Percentiles rank a stretch among this genome's conserved stretches.
Evolutionary conservation across 2,888 invertebrate species (phyloP).

Genomic region (Cristatella mucedo): DNA sequence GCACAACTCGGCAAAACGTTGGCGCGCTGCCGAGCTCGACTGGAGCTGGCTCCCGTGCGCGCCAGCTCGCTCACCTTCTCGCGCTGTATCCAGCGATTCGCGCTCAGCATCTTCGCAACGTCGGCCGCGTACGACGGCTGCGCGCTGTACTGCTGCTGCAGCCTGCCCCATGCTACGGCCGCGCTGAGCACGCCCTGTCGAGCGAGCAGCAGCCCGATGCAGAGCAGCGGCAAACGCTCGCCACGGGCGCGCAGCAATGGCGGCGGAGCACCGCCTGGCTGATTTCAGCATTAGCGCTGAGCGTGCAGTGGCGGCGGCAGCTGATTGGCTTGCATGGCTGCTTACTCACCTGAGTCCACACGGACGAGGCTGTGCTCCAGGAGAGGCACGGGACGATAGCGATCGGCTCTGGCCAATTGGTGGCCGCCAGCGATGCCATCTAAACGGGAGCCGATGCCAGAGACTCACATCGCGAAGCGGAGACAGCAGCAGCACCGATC

Average conservation of each 20-base stretch:
- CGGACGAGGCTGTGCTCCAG: conserved; percentile 89
- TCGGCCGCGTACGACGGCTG: too few relatives aligned
- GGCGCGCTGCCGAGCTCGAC: too few relatives aligned
- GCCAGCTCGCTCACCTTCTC: too few relatives aligned
- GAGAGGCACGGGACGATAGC: conserved; percentile 86
- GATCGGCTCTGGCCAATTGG: conserved; percentile 84
- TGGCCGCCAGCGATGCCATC: conserved; percentile 95
- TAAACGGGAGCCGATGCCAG: conserved; percentile 43
- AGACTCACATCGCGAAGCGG: too few relatives aligned
- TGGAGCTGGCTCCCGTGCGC: too few relatives aligned
- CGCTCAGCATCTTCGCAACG: too few relatives aligned
- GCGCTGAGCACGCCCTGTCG: conserved; percentile 89
- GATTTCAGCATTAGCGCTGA: too few relatives aligned
- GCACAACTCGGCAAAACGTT: too few relatives aligned
- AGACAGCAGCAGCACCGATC: too few relatives aligned
- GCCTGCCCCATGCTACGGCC: conserved; percentile 78
- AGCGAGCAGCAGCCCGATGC: conserved; percentile 4
- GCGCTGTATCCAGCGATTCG: too few relatives aligned
- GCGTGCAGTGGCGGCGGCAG: too few relatives aligned
- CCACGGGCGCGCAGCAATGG: background rate
- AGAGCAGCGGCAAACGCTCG: background rate
- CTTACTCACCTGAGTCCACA: conserved; percentile 54
- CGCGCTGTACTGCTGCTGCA: conserved; percentile 60
- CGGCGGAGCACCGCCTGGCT: too few relatives aligned
- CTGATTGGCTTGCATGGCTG: background rate